These are phyloP conservation scores for Netelia inedita DNA, from an alignment of 2,888 invertebrate genomes.

Conservation along the genomic window DNA sequence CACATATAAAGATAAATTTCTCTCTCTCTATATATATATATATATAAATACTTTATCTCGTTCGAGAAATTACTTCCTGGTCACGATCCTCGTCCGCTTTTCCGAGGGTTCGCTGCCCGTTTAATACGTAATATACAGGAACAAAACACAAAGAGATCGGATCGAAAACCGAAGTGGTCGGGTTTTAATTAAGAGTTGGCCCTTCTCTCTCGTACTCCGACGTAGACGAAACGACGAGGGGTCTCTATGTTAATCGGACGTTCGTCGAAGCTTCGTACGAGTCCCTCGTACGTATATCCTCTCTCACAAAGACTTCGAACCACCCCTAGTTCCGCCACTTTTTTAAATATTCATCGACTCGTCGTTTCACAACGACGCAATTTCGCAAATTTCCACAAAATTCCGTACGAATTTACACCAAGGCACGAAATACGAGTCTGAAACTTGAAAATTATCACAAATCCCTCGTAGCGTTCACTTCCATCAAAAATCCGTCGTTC, in stretches of 20 bases:
- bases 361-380: neutral
- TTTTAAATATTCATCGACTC: slow-evolving; percentile 12
- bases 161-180: slow-evolving; percentile 32
- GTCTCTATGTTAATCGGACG: slow-evolving; percentile 59
- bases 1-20: neutral
- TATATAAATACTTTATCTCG: slow-evolving; percentile 23
- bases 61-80: slow-evolving; percentile 51
- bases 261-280: slow-evolving; percentile 48
- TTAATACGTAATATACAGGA: too few species aligned
- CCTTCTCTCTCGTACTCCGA: neutral
- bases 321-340: neutral
- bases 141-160: slow-evolving; percentile 4
- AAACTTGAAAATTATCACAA: too few species aligned
- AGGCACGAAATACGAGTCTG: too few species aligned
- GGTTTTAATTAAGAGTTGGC: slow-evolving; percentile 58
- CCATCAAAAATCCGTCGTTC: too few species aligned
- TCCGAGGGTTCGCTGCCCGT: slow-evolving; percentile 8
- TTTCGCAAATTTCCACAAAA: too few species aligned
- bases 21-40: neutral
- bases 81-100: slow-evolving; percentile 46
- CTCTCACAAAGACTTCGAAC: slow-evolving; percentile 39
- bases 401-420: too few species aligned
- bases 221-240: slow-evolving; percentile 17
- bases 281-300: slow-evolving; percentile 15
- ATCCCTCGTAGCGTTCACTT: too few species aligned